Conservation (phyloP, 2,113 vertebrate genomes). For the Gila orcuttii region DNA sequence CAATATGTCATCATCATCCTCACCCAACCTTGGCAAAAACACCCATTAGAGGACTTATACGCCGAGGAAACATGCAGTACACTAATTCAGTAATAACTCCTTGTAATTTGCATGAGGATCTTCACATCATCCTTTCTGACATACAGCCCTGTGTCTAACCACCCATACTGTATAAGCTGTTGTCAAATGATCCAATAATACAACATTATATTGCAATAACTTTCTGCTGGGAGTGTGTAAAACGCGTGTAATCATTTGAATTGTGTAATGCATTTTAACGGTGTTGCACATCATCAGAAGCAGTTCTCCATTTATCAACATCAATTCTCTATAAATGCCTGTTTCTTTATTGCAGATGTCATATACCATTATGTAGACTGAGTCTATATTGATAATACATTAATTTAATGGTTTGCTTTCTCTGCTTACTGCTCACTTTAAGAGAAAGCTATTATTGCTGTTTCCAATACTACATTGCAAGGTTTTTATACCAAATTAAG, state of each 20-base stretch:
- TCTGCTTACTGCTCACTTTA: slow-evolving; percentile 5
- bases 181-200: slow-evolving; percentile 55
- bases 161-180: background rate
- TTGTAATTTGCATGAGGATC: slow-evolving; percentile 7
- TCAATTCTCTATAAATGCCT: slow-evolving; percentile 55
- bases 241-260: slow-evolving; percentile 33
- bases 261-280: slow-evolving; percentile 47
- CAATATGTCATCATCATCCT: background rate
- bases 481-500: slow-evolving; percentile 26
- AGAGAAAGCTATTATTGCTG: slow-evolving; percentile 14
- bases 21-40: background rate
- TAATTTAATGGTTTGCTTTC: background rate
- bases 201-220: slow-evolving; percentile 57
- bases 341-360: slow-evolving; percentile 56
- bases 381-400: slow-evolving; percentile 49
- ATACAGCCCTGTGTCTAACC: background rate
- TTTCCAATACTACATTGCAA: slow-evolving; percentile 1
- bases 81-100: background rate
- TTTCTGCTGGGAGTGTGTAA: slow-evolving; percentile 52
- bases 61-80: background rate
- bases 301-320: slow-evolving; percentile 8
- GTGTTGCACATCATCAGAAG: background rate
- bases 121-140: background rate
- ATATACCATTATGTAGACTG: slow-evolving; percentile 60
- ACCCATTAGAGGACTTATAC: background rate